phyloP scores from a whole-genome alignment of 2,888 invertebrate species.

The Scaptodrosophila latifasciaeformis region DNA sequence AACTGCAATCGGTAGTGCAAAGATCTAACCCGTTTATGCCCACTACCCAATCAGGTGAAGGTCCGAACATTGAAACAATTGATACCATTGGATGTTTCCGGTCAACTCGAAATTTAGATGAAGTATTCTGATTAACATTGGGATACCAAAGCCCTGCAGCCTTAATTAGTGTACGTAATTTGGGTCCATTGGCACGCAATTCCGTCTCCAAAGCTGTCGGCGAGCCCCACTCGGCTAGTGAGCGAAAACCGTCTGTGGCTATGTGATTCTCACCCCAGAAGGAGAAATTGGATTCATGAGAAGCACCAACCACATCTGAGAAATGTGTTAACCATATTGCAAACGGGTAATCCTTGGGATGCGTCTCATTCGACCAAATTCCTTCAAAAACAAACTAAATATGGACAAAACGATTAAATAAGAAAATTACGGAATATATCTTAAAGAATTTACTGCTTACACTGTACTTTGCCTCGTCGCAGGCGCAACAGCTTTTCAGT shows the following conservation, averaged over 20 bases:
- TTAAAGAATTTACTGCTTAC: slow-evolving; percentile 75
- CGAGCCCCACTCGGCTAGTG: slow-evolving; percentile 83
- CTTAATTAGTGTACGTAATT: slow-evolving; percentile 89
- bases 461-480: slow-evolving; percentile 96
- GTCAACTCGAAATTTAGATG: slow-evolving; percentile 88
- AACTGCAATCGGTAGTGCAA: slow-evolving; percentile 91
- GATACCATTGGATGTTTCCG: slow-evolving; percentile 90
- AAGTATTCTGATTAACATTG: slow-evolving; percentile 88
- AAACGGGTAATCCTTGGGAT: slow-evolving; percentile 96
- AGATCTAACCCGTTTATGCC: slow-evolving; percentile 92
- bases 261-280: slow-evolving; percentile 94
- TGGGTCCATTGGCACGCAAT: slow-evolving; percentile 86
- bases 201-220: slow-evolving; percentile 92
- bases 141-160: slow-evolving; percentile 94
- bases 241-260: slow-evolving; percentile 92
- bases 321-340: slow-evolving; percentile 95
- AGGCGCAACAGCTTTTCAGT: slow-evolving; percentile 88
- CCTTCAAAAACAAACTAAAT: slow-evolving; percentile 94
- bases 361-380: slow-evolving; percentile 95
- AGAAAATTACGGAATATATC: not conserved
- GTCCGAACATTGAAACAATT: slow-evolving; percentile 91
- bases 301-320: slow-evolving; percentile 96
- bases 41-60: slow-evolving; percentile 98
- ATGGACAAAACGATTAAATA: slow-evolving; percentile 2
- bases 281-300: slow-evolving; percentile 90